Evolutionary conservation across 2,113 vertebrate species (phyloP).

Genomic region (Brachyhypopomus occidentalis): DNA sequence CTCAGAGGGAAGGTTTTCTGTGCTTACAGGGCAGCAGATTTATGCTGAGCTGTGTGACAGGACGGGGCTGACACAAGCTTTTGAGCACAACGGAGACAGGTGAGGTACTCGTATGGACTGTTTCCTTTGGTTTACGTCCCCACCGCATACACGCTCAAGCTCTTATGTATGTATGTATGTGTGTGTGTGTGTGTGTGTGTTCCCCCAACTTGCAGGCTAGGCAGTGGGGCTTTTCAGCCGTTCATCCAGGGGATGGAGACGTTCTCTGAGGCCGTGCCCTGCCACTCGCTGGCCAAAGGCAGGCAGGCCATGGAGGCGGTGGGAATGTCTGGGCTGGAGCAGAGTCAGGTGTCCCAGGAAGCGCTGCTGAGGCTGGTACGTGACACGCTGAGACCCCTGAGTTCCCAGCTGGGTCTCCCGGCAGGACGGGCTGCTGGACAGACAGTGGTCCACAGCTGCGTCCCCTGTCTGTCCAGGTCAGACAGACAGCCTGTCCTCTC

Average conservation of each 20-base stretch:
- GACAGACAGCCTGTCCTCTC: constrained; percentile 15
- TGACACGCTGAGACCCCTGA: constrained; percentile 71
- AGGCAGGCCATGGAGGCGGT: constrained; percentile 41
- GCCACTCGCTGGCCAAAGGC: constrained; percentile 60
- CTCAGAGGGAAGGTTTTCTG: constrained; percentile 88
- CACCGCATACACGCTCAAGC: no score
- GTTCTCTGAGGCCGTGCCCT: constrained; percentile 58
- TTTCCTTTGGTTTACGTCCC: no score
- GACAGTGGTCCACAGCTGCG: constrained; percentile 62
- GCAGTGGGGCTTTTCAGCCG: constrained; percentile 74
- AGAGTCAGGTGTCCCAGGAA: constrained; percentile 69
- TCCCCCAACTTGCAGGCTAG: constrained; percentile 44
- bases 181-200: background rate
- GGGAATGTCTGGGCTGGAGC: constrained; percentile 59
- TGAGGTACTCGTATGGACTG: constrained; percentile 57
- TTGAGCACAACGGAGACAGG: constrained; percentile 84
- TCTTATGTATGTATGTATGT: background rate
- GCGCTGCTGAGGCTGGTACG: constrained; percentile 75
- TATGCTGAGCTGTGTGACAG: constrained; percentile 80
- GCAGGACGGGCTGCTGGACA: constrained; percentile 67
- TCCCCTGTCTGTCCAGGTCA: constrained; percentile 35
- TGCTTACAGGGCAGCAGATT: constrained; percentile 92
- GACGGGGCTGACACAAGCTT: constrained; percentile 70
- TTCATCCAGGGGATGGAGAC: constrained; percentile 72
- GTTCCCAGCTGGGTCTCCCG: constrained; percentile 71